These are phyloP conservation scores for Cephalotes varians DNA, from an alignment of 2,888 invertebrate genomes.

Conservation along the genomic window DNA sequence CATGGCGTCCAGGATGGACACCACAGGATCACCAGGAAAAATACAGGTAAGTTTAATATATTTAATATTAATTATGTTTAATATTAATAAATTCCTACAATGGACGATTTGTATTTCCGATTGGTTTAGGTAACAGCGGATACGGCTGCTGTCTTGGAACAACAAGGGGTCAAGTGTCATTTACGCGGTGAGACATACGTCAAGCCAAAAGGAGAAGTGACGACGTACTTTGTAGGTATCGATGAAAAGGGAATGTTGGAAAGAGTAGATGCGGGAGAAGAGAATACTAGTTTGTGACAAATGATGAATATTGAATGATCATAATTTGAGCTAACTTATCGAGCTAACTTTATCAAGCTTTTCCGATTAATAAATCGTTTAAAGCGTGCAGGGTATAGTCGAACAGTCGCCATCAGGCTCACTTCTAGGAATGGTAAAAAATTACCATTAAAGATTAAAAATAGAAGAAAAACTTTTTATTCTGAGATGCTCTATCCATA, in stretches of 20 bases:
- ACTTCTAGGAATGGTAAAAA: neutral
- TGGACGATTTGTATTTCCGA: neutral
- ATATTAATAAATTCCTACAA: neutral
- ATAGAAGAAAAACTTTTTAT: neutral
- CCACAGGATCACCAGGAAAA: conserved; percentile 92
- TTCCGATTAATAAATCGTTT: conserved; percentile 12
- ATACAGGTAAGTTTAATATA: conserved; percentile 88
- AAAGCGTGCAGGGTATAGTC: conserved; percentile 27
- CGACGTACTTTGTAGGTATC: conserved; percentile 91
- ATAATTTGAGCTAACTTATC: too few relatives aligned
- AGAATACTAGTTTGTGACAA: conserved; percentile 78
- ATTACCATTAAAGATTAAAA: neutral
- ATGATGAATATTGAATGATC: too few relatives aligned
- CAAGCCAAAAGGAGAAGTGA: conserved; percentile 90
- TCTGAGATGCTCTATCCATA: neutral
- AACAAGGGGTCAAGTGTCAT: conserved; percentile 90
- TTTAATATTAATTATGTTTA: conserved; percentile 6
- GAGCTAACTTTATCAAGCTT: conserved; percentile 29
- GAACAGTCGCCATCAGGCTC: neutral
- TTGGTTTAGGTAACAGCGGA: conserved; percentile 89
- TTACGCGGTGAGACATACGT: conserved; percentile 91
- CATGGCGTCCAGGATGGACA: conserved; percentile 98
- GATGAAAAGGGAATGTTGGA: conserved; percentile 86
- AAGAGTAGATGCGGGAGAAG: conserved; percentile 76
- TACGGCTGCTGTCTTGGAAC: conserved; percentile 90